phyloP scores from a whole-genome alignment of 2,797 vertebrate genomes.

The Danio aesculapii region DNA sequence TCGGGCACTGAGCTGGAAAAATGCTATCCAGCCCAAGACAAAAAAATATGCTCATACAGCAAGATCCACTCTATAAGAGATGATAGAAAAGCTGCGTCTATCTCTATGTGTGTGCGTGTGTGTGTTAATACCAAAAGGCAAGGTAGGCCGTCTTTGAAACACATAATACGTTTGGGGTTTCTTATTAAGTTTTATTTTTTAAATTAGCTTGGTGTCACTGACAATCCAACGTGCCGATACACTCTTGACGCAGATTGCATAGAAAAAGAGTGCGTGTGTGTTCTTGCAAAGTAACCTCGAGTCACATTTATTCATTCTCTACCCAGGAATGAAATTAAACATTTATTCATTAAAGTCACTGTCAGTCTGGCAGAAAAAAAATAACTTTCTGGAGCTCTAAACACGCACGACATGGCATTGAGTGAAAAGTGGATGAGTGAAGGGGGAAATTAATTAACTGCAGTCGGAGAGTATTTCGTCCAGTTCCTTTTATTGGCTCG shows the following conservation, averaged over 20 bases:
- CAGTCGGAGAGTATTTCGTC: slow-evolving; percentile 5
- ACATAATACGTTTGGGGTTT: not conserved
- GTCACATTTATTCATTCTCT: slow-evolving; percentile 43
- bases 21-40: slow-evolving; percentile 24
- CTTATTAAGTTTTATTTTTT: slow-evolving; percentile 14
- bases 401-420: not conserved
- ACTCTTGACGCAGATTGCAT: slow-evolving; percentile 8
- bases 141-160: not conserved
- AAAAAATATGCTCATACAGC: slow-evolving; percentile 44
- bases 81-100: not conserved
- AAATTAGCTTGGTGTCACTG: slow-evolving; percentile 29
- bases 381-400: slow-evolving; percentile 42
- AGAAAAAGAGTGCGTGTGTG: not conserved
- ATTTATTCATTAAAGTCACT: slow-evolving; percentile 46
- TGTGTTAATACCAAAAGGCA: not conserved
- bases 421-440: slow-evolving; percentile 12
- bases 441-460: slow-evolving; percentile 25
- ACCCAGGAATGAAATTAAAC: slow-evolving; percentile 46
- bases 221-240: slow-evolving; percentile 1
- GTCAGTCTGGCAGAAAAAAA: slow-evolving; percentile 46
- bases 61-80: slow-evolving; percentile 15
- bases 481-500: slow-evolving; percentile 24
- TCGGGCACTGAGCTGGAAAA: slow-evolving; percentile 38
- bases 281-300: slow-evolving; percentile 13
- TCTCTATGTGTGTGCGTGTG: not conserved